phyloP scores from a whole-genome alignment of 2,797 vertebrate species.

The Melanotaenia nigrans region DNA sequence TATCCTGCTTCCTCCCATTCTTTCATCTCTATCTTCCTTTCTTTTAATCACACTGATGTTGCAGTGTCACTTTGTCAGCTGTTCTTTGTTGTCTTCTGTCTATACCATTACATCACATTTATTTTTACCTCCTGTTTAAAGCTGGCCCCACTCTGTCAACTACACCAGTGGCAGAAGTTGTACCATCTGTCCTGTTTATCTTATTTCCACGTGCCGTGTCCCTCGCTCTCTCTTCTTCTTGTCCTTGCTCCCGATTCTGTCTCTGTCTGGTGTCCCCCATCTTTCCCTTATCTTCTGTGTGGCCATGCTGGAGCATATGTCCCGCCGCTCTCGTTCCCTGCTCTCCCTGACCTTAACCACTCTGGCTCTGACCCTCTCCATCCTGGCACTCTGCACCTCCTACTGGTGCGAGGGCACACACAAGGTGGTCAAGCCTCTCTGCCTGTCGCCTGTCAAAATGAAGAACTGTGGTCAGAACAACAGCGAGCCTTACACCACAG shows the following conservation, averaged over 20 bases:
- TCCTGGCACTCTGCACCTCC: conserved; percentile 87
- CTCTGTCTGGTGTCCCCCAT: not conserved
- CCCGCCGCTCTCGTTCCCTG: conserved; percentile 83
- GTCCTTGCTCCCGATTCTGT: not conserved
- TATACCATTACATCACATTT: conserved; percentile 48
- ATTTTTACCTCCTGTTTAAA: conserved; percentile 54
- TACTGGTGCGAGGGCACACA: conserved; percentile 91
- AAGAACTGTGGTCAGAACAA: conserved; percentile 87
- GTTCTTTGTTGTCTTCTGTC: conserved; percentile 44
- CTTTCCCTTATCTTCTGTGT: conserved; percentile 15
- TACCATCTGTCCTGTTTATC: conserved; percentile 24
- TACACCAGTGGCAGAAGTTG: conserved; percentile 50
- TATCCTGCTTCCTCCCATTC: conserved; percentile 13
- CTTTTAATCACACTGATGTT: conserved; percentile 55
- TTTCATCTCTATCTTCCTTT: conserved; percentile 26
- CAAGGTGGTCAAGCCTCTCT: conserved; percentile 90
- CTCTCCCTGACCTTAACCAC: conserved; percentile 85
- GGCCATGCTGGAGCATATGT: conserved; percentile 83
- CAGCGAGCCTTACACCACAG: conserved; percentile 83
- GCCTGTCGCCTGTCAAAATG: conserved; percentile 88
- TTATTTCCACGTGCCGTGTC: conserved; percentile 7
- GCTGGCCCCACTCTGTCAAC: conserved; percentile 52
- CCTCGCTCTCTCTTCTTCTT: conserved; percentile 3
- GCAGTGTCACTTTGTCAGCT: conserved; percentile 34
- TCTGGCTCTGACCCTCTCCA: conserved; percentile 85